Base-by-base conservation (phyloP, 2,113 vertebrate genomes). In the Gymnocephalus cernua region DNA sequence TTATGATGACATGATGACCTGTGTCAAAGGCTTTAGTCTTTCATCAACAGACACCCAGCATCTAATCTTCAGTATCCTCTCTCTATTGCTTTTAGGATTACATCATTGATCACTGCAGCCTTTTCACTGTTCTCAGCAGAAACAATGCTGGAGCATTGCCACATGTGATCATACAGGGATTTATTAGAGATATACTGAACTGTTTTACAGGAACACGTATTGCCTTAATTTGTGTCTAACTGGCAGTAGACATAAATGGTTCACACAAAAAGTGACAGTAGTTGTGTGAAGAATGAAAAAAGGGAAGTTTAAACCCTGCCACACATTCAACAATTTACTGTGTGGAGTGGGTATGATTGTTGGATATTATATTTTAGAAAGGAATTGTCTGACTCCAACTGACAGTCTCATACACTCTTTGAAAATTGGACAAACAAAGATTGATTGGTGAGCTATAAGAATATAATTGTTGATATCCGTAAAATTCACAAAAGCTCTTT, bases 41-140 rank as follows among this genome's bases (percentile, higher is more conserved):
- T 73, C 44, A 29, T 50, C 27, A 50, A 32, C 25, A 73, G 19
- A 50, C 19, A 35, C 27, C 23, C 44, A 23, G 44, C 57, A 61
- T 73, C 25, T 61, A 61, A 73, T 58, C 54, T 51, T 74, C 58
- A 62, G 14, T 3, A 63, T 74, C 19, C 53, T 48, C 8, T 25
- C 56, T 61, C 45, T 62, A 38, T 38, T 51, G 44, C 57, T 61
- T 50, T 74, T 25, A 48, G 32, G 21, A 51, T 63, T 51, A 50
- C 14, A 62, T 8, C 32, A n/a, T 63, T 74, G 44, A 50, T 1
- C 14, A 2, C 70, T 61, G 19, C 27, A 61, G 44, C 44, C 13
- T 8, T 48, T 32, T 25, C 25, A 32, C 41, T 16, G 18, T 21
- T 12, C 41, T 59, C 18, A 45, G 35, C 19, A 32, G 27, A 48